Percentiles rank a stretch among this genome's conserved stretches.
These are phyloP conservation scores for Hyles euphorbiae DNA, from an alignment of 1,140 invertebrate species.

Conservation along the genomic window DNA sequence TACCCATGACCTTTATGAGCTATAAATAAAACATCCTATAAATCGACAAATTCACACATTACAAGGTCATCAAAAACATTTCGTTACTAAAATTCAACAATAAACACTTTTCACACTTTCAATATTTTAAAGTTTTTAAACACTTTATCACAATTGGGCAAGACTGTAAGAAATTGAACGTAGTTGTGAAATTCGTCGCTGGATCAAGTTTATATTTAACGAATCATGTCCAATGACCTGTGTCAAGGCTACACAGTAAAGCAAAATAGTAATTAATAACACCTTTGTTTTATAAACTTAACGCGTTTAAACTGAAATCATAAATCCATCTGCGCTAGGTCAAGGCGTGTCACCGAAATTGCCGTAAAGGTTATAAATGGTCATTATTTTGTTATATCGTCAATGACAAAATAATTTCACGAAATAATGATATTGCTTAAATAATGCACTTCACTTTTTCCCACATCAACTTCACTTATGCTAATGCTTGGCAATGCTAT, in stretches of 20 bases:
- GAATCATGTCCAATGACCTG: constrained; percentile 10
- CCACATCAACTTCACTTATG: too few relatives aligned
- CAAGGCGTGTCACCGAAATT: constrained; percentile 10
- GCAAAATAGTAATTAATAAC: constrained; percentile 2
- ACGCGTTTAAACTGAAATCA: constrained; percentile 14
- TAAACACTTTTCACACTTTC: background rate
- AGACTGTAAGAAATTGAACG: constrained; percentile 11
- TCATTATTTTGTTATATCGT: background rate
- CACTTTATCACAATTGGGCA: constrained; percentile 6
- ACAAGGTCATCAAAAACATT: too few relatives aligned
- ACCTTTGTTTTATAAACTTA: background rate
- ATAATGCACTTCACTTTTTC: too few relatives aligned
- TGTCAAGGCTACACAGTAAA: constrained; percentile 19
- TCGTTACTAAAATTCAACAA: too few relatives aligned
- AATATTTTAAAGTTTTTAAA: constrained; percentile 2
- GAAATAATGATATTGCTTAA: too few relatives aligned
- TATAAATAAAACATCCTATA: too few relatives aligned
- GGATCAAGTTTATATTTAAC: constrained; percentile 10
- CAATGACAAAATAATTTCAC: constrained; percentile 1
- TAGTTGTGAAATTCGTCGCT: constrained; percentile 15
- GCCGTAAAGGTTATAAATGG: background rate
- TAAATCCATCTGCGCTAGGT: constrained; percentile 20
- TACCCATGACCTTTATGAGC: too few relatives aligned
- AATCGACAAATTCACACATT: too few relatives aligned
- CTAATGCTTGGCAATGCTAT: too few relatives aligned